A percentile compares a stretch with the other conserved stretches of the same genome.
phyloP scores from a whole-genome alignment of 1,140 invertebrate genomes.

The Amyelois transitella region DNA sequence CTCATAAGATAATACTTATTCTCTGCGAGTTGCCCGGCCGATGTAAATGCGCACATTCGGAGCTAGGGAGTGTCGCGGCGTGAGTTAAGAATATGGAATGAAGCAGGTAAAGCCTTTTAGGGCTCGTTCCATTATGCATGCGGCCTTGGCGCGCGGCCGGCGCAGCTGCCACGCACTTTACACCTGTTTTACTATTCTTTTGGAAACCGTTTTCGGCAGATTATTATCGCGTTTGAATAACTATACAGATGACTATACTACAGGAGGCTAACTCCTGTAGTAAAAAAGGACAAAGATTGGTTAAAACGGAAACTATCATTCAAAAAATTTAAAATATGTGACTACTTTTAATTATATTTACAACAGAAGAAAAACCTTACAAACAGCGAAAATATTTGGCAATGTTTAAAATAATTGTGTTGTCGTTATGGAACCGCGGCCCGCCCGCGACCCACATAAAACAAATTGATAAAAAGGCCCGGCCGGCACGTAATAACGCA shows the following conservation, averaged over 20 bases:
- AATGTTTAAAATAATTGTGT: too few species aligned
- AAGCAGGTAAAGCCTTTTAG: conserved; percentile 5
- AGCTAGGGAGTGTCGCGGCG: neutral
- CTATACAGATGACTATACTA: neutral
- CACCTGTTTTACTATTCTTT: neutral
- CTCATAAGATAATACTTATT: neutral
- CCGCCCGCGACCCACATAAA: neutral
- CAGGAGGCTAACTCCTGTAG: too few species aligned
- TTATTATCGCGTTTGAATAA: neutral
- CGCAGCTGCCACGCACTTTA: neutral
- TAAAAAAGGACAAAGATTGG: too few species aligned
- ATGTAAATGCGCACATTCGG: neutral
- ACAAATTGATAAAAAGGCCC: neutral
- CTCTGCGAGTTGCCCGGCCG: neutral
- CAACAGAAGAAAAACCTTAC: neutral
- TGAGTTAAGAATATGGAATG: conserved; percentile 2
- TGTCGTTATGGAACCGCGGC: neutral
- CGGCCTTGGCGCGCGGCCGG: neutral
- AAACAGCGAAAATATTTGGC: neutral
- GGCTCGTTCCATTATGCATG: conserved; percentile 5
- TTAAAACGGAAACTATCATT: too few species aligned
- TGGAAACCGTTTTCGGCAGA: neutral
- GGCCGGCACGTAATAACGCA: conserved; percentile 4
- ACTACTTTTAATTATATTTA: neutral
- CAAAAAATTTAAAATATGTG: too few species aligned